Conservation (phyloP, 1,140 invertebrate species). For the Aricia agestis region DNA sequence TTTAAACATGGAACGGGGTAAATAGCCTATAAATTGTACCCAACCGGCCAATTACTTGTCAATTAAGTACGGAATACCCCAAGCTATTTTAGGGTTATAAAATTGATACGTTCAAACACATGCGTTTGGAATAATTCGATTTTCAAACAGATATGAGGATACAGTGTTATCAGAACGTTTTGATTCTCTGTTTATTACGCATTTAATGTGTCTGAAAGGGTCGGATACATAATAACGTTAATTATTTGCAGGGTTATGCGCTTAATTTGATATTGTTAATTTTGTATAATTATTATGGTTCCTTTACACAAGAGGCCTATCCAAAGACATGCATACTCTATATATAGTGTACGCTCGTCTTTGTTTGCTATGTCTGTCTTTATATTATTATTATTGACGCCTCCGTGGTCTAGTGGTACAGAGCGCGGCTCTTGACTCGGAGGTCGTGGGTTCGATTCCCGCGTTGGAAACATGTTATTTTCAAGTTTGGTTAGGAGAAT, state of each 20-base stretch:
- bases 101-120: slow-evolving; percentile 1
- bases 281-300: neutral
- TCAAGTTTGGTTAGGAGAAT: no score
- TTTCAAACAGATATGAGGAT: neutral
- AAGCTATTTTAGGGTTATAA: neutral
- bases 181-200: neutral
- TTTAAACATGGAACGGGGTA: slow-evolving; percentile 5
- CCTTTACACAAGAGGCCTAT: no score
- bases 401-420: no score
- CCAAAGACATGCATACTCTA: no score
- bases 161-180: neutral
- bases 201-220: neutral
- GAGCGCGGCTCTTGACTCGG: no score
- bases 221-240: neutral
- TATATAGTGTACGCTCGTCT: no score
- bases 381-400: no score
- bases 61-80: slow-evolving; percentile 12
- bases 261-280: neutral
- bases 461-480: no score
- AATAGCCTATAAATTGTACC: slow-evolving; percentile 12
- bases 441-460: no score
- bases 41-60: slow-evolving; percentile 3
- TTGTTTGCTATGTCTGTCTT: no score
- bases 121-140: slow-evolving; percentile 5
- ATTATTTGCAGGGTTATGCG: neutral